Evolutionary conservation across 2,888 invertebrate genomes (phyloP), one percentile per base, ranked within the genome.

Genomic region (Drosophila flavopinicola): DNA sequence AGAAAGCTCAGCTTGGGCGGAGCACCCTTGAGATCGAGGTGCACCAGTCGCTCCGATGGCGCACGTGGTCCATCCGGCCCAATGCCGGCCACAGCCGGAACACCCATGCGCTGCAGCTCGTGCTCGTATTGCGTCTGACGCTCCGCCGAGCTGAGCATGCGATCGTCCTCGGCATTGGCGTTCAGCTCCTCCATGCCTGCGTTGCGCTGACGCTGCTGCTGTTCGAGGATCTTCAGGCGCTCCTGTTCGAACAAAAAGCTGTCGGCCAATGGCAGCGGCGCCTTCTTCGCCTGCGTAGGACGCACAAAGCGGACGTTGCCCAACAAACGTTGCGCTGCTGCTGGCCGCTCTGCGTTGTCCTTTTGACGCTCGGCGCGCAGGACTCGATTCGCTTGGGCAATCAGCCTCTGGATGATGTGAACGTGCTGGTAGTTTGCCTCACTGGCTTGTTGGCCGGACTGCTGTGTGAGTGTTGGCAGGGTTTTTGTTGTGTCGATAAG

Each of bases 11-110:
- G 88, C 76, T 93, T 93, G 9, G 95, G 95, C 17, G 95, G 95
- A 1, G 95, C 95, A 24, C 95, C 96, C 90, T 96, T 96, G 33
- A 96, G 90, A 89, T 96, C 96, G 58, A 96, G 92, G 89, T 96
- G 96, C 13, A 96, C 94, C 39, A 96, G 88, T 29, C 94, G 91
- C 38, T 92, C 92, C 7, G 91, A 71, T 0, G 91, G 91, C 17
- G 90, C 82, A 44, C 84, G 80, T 2, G 90, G 88, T 13, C 89
- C 90, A 20, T 89, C 90, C 1, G 91, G 90, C 0, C 91, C 91
- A 17, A 91, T 89, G 30, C 90, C 91, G 4, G 91, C 85, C 41
- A 91, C 87, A 15, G 86, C 77, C 3, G 91, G 91, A 5, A 91
- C 87, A 3, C 91, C 91, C 90, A 91, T 91, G 44, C 90, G 88